These are phyloP conservation scores for Graptemys geographica DNA, from an alignment of 2,797 vertebrate species.

Conservation along the genomic window DNA sequence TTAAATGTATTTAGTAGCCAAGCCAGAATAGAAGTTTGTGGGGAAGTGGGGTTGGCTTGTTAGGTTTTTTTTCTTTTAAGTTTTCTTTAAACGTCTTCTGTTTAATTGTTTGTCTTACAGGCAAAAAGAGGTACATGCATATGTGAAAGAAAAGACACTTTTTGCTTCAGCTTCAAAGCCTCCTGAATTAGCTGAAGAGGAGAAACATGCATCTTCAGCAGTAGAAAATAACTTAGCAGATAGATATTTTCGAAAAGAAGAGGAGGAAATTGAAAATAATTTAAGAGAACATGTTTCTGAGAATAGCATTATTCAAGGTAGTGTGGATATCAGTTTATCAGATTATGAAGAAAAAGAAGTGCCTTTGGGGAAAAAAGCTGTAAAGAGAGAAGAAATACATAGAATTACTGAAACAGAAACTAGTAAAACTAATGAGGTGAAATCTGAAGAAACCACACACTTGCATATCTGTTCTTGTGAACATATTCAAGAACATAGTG, in stretches of 20 bases:
- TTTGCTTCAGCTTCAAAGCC: slow-evolving; percentile 35
- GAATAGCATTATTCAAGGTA: slow-evolving; percentile 12
- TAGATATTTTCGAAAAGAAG: slow-evolving; percentile 52
- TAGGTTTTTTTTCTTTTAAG: neutral
- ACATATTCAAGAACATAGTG: slow-evolving; percentile 23
- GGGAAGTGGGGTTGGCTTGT: neutral
- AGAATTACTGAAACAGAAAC: slow-evolving; percentile 2
- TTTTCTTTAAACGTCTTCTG: slow-evolving; percentile 7
- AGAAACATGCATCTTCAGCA: slow-evolving; percentile 23
- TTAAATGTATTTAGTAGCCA: neutral
- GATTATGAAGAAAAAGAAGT: slow-evolving; percentile 43
- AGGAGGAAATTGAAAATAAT: slow-evolving; percentile 44
- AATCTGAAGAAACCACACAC: neutral
- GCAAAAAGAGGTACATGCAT: slow-evolving; percentile 43
- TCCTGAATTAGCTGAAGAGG: slow-evolving; percentile 59
- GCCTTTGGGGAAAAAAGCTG: slow-evolving; percentile 31
- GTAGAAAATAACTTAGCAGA: slow-evolving; percentile 44
- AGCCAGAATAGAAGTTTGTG: neutral
- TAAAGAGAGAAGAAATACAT: slow-evolving; percentile 40
- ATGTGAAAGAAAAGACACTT: slow-evolving; percentile 63
- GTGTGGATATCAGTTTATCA: slow-evolving; percentile 34
- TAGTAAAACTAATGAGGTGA: neutral
- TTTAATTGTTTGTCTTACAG: slow-evolving; percentile 71
- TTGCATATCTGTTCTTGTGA: neutral
- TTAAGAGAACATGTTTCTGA: slow-evolving; percentile 22